Base-by-base conservation (phyloP, 2,888 invertebrate genomes). In the Conchocele bisecta region DNA sequence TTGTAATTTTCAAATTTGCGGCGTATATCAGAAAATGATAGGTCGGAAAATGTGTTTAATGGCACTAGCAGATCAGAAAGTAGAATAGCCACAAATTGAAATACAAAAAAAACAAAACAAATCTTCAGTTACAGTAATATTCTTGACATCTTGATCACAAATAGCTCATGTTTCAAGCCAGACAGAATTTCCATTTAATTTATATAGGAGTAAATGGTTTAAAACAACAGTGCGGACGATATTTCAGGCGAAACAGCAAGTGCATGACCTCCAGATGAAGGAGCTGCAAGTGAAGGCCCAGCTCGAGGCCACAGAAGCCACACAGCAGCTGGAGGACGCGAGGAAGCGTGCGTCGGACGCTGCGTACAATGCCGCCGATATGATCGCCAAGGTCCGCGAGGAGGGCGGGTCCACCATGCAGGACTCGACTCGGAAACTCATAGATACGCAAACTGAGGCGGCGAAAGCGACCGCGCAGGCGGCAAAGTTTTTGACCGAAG, bases 161-260 rank as follows among this genome's bases (percentile, higher is more conserved):
- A 35, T n/a, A 35, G 11, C 13, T 35, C 13, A 11, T 13, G 11
- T n/a, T 35, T 35, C 37, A 11, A 11, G n/a, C 37, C 13, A 35
- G n/a, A 35, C 11, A 11, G n/a, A 35, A 35, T 35, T 35, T 13
- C 13, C 11, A 35, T 35, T 11, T 35, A 35, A 35, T n/a, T 35
- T 35, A 35, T 11, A 35, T 13, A 35, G 11, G 11, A 35, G 37
- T 11, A 35, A 11, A 35, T 35, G n/a, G n/a, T 35, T n/a, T 35
- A 11, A 35, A 35, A 35, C 11, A 35, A 35, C 11, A 11, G 37
- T 35, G 11, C 11, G 11, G 37, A 35, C 11, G n/a, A 11, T 35
- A 35, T 17, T 37, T 1, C 69, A 89, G 89, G 85, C 86, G 1
- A 81, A 86, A 35, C 88, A 89, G 57, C 89, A 88, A 60, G 80